Evolutionary conservation across 2,113 vertebrate genomes (phyloP), one percentile per base, ranked within the genome.

Genomic region (Martes martes): DNA sequence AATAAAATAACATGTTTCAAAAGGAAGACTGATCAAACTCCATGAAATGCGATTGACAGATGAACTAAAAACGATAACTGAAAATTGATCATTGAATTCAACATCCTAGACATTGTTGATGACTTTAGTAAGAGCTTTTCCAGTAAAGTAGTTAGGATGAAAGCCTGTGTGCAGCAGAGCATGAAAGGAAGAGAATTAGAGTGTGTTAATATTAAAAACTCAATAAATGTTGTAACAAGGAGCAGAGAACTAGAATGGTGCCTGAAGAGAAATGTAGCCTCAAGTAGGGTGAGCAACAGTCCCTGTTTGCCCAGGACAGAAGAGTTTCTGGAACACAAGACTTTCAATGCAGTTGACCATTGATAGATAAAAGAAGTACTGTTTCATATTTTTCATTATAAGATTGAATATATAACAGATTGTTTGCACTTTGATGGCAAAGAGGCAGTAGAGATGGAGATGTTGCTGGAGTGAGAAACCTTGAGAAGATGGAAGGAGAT

Each of bases 11-110:
- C 10, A 11, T 61, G 2, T 26, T 95, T 63, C 31, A 69, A 83
- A 88, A 50, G 21, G 47, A 93, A 96, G 80, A 63, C 36, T 74
- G 84, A 84, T 96, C 90, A 93, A 93, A 83, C 80, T 95, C 31
- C 69, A 74, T 90, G 67, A 90, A 61, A 87, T 10, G 11, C 33
- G 87, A 61, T 80, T 63, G 88, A 82, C 26, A 84, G 67, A 88
- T 88, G 45, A 86, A 74, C 42, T 76, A 87, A 79, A 79, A 55
- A 45, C 92, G 65, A 92, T 52, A 55, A 52, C 65, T 83, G n/a
- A 73, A 90, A 92, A 94, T 23, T 92, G 88, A 74, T 26, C 18
- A 15, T 9, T 33, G 80, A 55, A 61, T 42, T 90, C 80, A 92
- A 69, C 57, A 73, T 84, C 31, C 59, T 18, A 79, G 45, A 28